Conservation (phyloP, 2,113 vertebrate species). For the Otocyon megalotis region DNA sequence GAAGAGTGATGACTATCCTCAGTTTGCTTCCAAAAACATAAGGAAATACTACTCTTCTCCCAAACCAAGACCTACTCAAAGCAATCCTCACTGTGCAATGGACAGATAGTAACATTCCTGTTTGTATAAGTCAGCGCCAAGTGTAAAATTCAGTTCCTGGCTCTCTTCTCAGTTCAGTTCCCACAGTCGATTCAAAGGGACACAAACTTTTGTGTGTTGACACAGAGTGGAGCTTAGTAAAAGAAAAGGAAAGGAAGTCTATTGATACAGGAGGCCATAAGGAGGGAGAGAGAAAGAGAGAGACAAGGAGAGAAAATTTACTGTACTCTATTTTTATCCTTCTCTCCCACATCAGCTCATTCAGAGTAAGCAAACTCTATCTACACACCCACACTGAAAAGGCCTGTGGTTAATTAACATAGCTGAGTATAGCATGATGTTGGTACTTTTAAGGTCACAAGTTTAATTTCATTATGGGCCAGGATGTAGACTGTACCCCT, state of each 20-base stretch:
- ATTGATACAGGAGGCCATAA: neutral
- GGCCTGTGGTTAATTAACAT: neutral
- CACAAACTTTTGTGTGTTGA: neutral
- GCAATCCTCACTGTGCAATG: neutral
- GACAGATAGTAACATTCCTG: neutral
- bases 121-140: neutral
- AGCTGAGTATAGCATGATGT: neutral
- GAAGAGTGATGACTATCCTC: neutral
- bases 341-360: neutral
- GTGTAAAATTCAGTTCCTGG: neutral
- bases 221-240: neutral
- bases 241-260: neutral
- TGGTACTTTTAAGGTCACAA: neutral
- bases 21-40: neutral
- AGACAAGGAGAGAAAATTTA: neutral
- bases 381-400: neutral
- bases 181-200: neutral
- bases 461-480: neutral
- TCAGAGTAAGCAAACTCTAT: neutral
- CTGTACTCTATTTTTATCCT: neutral
- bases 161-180: slow-evolving; percentile 7
- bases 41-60: neutral
- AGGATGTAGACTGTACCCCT: neutral
- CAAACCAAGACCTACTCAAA: neutral
- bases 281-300: neutral